Conservation (phyloP, 2,113 vertebrate species). For the Speoplatyrhinus poulsoni region DNA sequence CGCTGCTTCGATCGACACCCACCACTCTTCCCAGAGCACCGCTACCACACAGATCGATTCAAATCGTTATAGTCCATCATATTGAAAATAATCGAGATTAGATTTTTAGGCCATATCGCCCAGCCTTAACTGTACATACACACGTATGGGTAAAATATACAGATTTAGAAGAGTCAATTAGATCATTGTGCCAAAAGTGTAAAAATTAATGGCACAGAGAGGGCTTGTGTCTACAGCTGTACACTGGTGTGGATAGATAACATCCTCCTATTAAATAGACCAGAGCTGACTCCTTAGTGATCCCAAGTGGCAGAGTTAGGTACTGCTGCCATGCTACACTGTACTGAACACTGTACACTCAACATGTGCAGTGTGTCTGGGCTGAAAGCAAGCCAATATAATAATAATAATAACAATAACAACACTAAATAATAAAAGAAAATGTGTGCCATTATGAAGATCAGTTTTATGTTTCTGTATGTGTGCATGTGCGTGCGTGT, state of each 20-base stretch:
- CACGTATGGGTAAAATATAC: no score
- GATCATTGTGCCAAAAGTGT: not conserved
- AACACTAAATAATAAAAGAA: no score
- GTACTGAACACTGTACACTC: not conserved
- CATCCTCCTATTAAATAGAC: not conserved
- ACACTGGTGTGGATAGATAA: not conserved
- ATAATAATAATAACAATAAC: no score
- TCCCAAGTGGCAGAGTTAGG: constrained; percentile 51
- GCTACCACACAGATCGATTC: no score
- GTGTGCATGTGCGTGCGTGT: not conserved
- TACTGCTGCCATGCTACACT: not conserved
- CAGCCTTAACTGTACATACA: no score
- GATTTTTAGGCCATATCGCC: no score
- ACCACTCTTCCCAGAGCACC: no score
- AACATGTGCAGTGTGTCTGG: constrained; percentile 1
- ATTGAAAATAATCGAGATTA: no score
- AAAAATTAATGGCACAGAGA: not conserved
- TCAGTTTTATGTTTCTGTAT: not conserved
- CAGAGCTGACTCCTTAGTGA: constrained; percentile 34
- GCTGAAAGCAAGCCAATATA: not conserved
- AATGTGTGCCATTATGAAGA: no score
- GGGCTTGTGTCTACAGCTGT: not conserved
- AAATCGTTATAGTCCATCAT: no score
- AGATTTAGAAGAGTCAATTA: no score
- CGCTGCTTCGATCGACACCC: no score